phyloP scores from a whole-genome alignment of 2,888 invertebrate species.

The Eilema caniola region DNA sequence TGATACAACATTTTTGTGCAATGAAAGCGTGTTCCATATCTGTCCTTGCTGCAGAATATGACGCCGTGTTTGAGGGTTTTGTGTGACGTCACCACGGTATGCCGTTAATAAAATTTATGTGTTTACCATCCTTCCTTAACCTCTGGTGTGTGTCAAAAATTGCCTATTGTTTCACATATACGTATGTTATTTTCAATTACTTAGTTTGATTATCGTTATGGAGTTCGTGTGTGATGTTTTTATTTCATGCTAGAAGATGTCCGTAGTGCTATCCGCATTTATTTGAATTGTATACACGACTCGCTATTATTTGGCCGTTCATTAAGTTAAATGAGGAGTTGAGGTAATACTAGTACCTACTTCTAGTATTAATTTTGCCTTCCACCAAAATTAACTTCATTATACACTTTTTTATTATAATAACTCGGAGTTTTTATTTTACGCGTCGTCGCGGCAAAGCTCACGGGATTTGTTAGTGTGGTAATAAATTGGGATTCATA shows the following conservation, averaged over 20 bases:
- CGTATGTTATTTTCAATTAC: neutral
- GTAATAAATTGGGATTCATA: neutral
- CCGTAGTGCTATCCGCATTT: neutral
- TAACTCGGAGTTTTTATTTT: neutral
- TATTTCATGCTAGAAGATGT: neutral
- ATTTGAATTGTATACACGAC: neutral
- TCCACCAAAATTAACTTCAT: neutral
- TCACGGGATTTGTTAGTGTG: neutral
- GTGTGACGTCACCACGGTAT: neutral
- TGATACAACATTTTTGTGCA: too few species aligned
- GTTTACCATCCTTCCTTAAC: conserved; percentile 1
- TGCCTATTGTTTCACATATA: neutral
- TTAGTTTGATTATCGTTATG: neutral
- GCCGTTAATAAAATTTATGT: conserved; percentile 1
- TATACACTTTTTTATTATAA: neutral
- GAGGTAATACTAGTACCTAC: neutral
- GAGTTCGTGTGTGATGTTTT: neutral
- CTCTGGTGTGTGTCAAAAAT: neutral
- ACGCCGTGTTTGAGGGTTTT: too few species aligned
- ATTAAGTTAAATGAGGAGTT: conserved; percentile 3
- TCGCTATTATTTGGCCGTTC: neutral
- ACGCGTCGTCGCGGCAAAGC: neutral
- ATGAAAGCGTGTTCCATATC: too few species aligned
- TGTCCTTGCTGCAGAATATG: too few species aligned
- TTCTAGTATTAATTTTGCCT: conserved; percentile 2